These are phyloP conservation scores for Diprion similis DNA, from an alignment of 1,140 invertebrate genomes.

Conservation along the genomic window DNA sequence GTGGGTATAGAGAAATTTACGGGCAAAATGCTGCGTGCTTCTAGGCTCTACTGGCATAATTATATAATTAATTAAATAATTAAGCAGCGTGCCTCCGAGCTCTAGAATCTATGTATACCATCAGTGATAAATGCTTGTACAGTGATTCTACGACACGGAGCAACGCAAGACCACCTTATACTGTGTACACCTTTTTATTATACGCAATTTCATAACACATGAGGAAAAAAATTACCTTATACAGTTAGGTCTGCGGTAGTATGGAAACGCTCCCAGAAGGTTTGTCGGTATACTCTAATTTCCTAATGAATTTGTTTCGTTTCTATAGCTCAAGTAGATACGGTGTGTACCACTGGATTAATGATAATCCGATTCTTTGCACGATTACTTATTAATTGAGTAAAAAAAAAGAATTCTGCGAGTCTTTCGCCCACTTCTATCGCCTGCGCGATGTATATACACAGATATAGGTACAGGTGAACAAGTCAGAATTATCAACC, in stretches of 20 bases:
- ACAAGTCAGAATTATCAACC: too few species aligned
- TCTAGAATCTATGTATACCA: slow-evolving; percentile 17
- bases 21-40: background rate
- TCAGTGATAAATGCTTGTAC: slow-evolving; percentile 18
- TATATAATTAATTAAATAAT: slow-evolving; percentile 20
- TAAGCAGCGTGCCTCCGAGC: background rate
- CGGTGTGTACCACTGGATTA: background rate
- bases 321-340: background rate
- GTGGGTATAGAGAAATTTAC: slow-evolving; percentile 11
- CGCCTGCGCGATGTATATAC: too few species aligned
- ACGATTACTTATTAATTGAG: background rate
- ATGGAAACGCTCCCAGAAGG: slow-evolving; percentile 4
- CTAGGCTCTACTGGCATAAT: slow-evolving; percentile 10
- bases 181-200: slow-evolving; percentile 4
- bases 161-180: background rate
- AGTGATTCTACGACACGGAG: slow-evolving; percentile 13
- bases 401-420: too few species aligned
- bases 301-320: slow-evolving; percentile 1
- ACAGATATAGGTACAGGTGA: too few species aligned
- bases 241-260: background rate
- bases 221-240: background rate
- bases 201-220: background rate
- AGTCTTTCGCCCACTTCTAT: too few species aligned
- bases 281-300: background rate
- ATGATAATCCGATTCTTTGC: background rate